Base-by-base conservation (phyloP, 2,113 vertebrate genomes). In the Pangasianodon gigas region DNA sequence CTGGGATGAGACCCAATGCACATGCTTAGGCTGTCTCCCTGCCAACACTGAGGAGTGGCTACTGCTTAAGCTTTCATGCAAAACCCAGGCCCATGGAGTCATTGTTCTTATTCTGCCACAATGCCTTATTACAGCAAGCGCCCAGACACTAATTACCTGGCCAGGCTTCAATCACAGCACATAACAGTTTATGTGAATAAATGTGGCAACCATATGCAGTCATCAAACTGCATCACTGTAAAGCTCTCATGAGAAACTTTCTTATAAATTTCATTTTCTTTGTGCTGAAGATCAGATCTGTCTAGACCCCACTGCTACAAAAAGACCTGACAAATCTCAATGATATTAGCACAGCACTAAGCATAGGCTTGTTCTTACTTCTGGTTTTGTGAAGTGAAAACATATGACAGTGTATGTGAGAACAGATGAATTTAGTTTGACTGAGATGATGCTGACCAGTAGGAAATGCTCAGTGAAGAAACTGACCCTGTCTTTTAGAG, bases 71-170 rank as follows among this genome's bases (percentile, higher is more conserved):
- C 52, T 84, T 85, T 79, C 80, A 85, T 79, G 67, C 74, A 71
- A 79, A 75, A 85, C 44, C 44, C 51, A 86, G 85, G 83, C 67
- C 89, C 88, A 87, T 44, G 71, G 86, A 89, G 54, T 81, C 80
- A 90, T 89, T 92, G 88, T 92, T 91, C 89, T 88, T 74, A 90
- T 92, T 87, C 87, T 93, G 89, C 90, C 88, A 89, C 89, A 77
- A 77, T 89, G 82, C 80, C 41, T 84, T 90, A 86, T 65, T 88
- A 67, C 87, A 90, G 86, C 84, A 74, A 69, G 52, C 81, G 48
- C 74, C 75, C 67, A 84, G 74, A 89, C 56, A 88, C 90, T 90
- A 84, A 92, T 90, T 88, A 86, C 89, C 82, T 85, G 87, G 89
- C 87, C 51, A 26, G 52, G 5, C 51, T 92, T 92, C 92, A 91